phyloP scores from a whole-genome alignment of 2,113 vertebrate genomes.

The Tretioscincus oriximinensis region DNA sequence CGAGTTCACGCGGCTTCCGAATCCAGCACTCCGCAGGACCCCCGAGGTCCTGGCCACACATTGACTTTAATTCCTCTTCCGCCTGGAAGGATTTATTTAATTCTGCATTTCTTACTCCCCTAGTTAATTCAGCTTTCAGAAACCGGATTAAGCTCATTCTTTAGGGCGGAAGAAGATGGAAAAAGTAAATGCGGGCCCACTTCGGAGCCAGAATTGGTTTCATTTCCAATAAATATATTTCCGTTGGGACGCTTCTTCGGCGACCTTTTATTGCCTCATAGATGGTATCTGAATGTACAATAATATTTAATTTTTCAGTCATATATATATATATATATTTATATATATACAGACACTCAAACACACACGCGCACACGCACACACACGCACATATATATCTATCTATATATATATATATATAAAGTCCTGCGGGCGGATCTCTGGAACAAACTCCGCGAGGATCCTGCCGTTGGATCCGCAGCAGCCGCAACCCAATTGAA shows the following conservation, averaged over 20 bases:
- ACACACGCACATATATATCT: slow-evolving; percentile 56
- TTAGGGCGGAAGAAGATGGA: no score
- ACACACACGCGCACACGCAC: slow-evolving; percentile 56
- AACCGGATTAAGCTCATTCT: no score
- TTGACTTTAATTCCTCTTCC: no score
- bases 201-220: not conserved
- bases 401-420: slow-evolving; percentile 20
- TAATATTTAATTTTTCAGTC: slow-evolving; percentile 77
- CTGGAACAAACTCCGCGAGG: slow-evolving; percentile 19
- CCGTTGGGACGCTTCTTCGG: slow-evolving; percentile 59
- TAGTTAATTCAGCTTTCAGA: no score
- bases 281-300: slow-evolving; percentile 76
- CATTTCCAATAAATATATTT: not conserved
- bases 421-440: slow-evolving; percentile 1
- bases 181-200: no score
- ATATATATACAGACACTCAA: slow-evolving; percentile 66
- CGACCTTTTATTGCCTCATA: slow-evolving; percentile 76
- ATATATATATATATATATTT: slow-evolving; percentile 57
- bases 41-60: no score
- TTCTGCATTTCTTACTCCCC: no score
- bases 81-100: no score
- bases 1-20: no score
- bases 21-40: no score
- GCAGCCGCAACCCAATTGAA: slow-evolving; percentile 49
- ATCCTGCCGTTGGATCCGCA: slow-evolving; percentile 15